A percentile compares a stretch with the other conserved stretches of the same genome.
phyloP scores from a whole-genome alignment of 2,113 vertebrate species.

The Brachionichthys hirsutus region DNA sequence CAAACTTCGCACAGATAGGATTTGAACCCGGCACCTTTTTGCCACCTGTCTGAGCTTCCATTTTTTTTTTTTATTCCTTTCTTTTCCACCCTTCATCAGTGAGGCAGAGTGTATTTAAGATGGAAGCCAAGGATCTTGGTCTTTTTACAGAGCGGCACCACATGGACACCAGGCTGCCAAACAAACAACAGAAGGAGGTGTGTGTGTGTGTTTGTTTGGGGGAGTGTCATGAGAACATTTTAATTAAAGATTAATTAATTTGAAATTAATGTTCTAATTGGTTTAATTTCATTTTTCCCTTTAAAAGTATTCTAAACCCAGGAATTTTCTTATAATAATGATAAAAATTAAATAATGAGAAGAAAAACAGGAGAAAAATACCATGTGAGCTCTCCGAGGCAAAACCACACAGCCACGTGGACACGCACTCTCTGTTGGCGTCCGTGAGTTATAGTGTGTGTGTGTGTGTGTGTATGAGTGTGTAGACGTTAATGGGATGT shows the following conservation, averaged over 20 bases:
- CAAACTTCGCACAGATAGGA: too few species aligned
- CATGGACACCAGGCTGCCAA: conserved; percentile 62
- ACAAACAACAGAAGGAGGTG: conserved; percentile 38
- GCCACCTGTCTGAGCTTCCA: too few species aligned
- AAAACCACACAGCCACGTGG: conserved; percentile 45
- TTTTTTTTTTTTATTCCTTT: too few species aligned
- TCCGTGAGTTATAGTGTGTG: neutral
- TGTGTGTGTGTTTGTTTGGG: neutral
- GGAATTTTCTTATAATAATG: neutral
- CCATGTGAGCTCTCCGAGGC: conserved; percentile 40
- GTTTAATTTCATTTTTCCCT: neutral
- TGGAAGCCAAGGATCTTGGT: conserved; percentile 60
- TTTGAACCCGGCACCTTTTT: too few species aligned
- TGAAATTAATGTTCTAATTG: neutral
- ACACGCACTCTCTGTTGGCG: conserved; percentile 14
- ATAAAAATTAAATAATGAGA: neutral
- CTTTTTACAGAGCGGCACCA: conserved; percentile 52
- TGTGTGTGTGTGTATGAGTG: conserved; percentile 4
- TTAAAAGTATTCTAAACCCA: neutral
- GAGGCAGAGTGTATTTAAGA: conserved; percentile 56
- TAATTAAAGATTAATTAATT: too few species aligned
- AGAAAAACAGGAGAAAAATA: conserved; percentile 29
- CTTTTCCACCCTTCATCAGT: conserved; percentile 30
- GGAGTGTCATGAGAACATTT: too few species aligned
- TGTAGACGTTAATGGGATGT: conserved; percentile 16